A percentile compares a stretch with the other conserved stretches of the same genome.
phyloP scores from a whole-genome alignment of 2,113 vertebrate genomes.

The Tragelaphus strepsiceros region DNA sequence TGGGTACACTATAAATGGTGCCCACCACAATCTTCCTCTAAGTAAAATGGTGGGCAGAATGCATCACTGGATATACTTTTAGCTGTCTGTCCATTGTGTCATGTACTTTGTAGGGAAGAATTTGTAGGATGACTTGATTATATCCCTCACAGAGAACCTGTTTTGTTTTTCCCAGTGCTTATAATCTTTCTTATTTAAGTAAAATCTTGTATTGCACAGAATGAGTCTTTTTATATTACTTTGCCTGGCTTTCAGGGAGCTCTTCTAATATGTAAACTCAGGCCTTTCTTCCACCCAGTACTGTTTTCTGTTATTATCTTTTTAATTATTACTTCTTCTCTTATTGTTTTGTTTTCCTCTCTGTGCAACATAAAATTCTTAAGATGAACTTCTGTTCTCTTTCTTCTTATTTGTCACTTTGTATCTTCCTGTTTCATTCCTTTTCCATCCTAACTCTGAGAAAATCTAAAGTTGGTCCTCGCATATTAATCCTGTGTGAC shows the following conservation, averaged over 20 bases:
- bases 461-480: not conserved
- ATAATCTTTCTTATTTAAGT: not conserved
- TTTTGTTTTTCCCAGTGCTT: not conserved
- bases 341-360: not conserved
- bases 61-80: not conserved
- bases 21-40: not conserved
- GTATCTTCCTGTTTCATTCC: not conserved
- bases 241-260: not conserved
- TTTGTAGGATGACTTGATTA: not conserved
- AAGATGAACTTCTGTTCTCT: not conserved
- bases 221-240: not conserved
- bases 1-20: not conserved
- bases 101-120: not conserved
- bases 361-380: not conserved
- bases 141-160: not conserved
- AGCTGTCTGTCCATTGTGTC: not conserved
- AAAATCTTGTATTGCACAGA: not conserved
- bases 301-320: not conserved
- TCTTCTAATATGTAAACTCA: not conserved
- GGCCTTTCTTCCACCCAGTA: not conserved
- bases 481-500: not conserved
- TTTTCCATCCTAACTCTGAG: not conserved
- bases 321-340: not conserved
- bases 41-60: not conserved
- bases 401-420: not conserved